Base-by-base conservation (phyloP, 35 echinoderm and acorn worm genomes). In the Ophioderma brevispina region DNA sequence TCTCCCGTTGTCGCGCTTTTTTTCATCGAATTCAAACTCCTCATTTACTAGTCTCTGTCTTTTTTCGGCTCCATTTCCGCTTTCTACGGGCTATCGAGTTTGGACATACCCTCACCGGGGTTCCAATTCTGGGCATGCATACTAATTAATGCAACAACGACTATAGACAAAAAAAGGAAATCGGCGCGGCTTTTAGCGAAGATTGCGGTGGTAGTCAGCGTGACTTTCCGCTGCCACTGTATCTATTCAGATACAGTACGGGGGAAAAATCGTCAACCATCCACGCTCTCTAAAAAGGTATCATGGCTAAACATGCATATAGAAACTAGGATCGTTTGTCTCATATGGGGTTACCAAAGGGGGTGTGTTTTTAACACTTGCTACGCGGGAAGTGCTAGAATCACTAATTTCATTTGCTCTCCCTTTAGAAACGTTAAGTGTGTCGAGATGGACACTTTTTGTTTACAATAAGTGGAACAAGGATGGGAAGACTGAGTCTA, bases 231-330 rank as follows among this genome's bases (percentile, higher is more conserved):
- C 59, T 70, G 59, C 28, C 28, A 70, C 59, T 70, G 59, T 70
- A 30, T 70, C 59, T 70, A 8, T 15, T 70, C 59, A 25, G 59
- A 70, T 70, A 70, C 59, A 70, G 59, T 70, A 70, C 59, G 28
- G 59, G 59, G 59, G 15, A 70, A 70, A 70, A 70, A 25, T n/a
- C 59, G 3, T 70, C 59, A 70, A 70, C 59, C 28, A 70, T 70
- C 28, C 59, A 3, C 59, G 59, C 59, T 70, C 59, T 70, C 23
- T 70, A 25, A 70, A 52, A 70, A 70, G 59, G 59, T 70, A 70
- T 70, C 59, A 70, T 70, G 10, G n/a, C 59, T 70, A 70, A 70
- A 70, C 59, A 70, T 70, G 59, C 59, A 70, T 70, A 70, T 25
- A 70, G 23, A 70, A 70, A 70, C 10, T 70, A 70, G n/a, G 59